Conservation (phyloP, 2,888 invertebrate genomes). For the Acleris cristana region DNA sequence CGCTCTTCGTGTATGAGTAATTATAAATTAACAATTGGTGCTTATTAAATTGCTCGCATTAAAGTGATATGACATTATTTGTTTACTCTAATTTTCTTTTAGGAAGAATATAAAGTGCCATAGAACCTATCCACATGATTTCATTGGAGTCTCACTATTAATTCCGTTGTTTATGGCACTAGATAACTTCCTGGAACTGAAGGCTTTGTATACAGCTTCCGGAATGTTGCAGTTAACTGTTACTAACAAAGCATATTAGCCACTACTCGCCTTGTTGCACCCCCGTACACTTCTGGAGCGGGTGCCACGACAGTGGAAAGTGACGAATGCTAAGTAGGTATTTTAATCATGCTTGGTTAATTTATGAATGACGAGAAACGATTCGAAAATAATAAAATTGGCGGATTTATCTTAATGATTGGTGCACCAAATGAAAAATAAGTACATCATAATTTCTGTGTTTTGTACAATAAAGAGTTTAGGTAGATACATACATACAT, state of each 20-base stretch:
- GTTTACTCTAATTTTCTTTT: slow-evolving; percentile 56
- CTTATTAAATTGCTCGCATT: slow-evolving; percentile 71
- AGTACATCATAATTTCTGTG: slow-evolving; percentile 17
- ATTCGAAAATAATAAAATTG: slow-evolving; percentile 33
- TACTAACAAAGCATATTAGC: slow-evolving; percentile 73
- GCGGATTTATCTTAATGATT: slow-evolving; percentile 42
- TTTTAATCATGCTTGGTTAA: slow-evolving; percentile 30
- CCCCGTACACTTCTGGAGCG: slow-evolving; percentile 1
- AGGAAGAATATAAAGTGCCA: slow-evolving; percentile 36
- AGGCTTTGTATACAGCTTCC: slow-evolving; percentile 83
- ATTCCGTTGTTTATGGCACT: slow-evolving; percentile 24
- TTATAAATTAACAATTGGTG: slow-evolving; percentile 73
- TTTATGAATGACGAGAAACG: slow-evolving; percentile 25
- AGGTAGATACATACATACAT: too few relatives aligned
- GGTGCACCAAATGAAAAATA: slow-evolving; percentile 59
- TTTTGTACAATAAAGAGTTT: too few relatives aligned
- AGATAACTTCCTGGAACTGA: slow-evolving; percentile 49
- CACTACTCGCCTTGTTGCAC: slow-evolving; percentile 33
- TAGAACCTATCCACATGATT: not conserved
- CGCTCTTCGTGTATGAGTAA: slow-evolving; percentile 52
- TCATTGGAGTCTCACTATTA: not conserved
- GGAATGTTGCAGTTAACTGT: slow-evolving; percentile 81
- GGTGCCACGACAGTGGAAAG: slow-evolving; percentile 14
- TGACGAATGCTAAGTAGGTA: slow-evolving; percentile 35
- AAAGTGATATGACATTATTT: slow-evolving; percentile 68